phyloP scores from a whole-genome alignment of 2,888 invertebrate genomes.

The Tubulanus polymorphus region DNA sequence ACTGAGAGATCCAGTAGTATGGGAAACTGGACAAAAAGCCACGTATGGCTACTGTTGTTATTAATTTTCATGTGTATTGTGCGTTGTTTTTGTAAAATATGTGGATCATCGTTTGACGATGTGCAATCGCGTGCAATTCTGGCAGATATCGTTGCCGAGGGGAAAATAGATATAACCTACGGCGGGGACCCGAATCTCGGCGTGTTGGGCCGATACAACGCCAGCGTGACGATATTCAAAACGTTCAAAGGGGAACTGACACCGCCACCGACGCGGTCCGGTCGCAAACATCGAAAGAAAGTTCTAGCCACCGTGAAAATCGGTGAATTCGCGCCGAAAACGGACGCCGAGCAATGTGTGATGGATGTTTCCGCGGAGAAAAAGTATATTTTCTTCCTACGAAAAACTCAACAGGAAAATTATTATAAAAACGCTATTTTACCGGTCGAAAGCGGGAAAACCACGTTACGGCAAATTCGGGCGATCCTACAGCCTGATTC shows the following conservation, averaged over 20 bases:
- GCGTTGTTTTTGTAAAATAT: not conserved
- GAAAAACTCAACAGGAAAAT: not conserved
- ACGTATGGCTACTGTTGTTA: too few species aligned
- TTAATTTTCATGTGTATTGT: too few species aligned
- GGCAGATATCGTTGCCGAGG: not conserved
- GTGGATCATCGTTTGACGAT: not conserved
- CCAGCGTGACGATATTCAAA: not conserved
- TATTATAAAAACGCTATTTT: not conserved
- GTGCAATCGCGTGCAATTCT: not conserved
- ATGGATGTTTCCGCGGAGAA: not conserved
- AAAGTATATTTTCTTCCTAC: slow-evolving; percentile 2
- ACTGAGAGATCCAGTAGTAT: too few species aligned
- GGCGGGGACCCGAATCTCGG: not conserved
- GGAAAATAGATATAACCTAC: not conserved
- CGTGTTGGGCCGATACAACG: slow-evolving; percentile 4
- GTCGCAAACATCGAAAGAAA: not conserved
- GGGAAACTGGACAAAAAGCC: too few species aligned
- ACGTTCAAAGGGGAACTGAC: not conserved
- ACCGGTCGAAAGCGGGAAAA: not conserved
- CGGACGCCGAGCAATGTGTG: not conserved
- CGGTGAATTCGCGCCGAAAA: not conserved
- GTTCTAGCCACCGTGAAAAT: not conserved
- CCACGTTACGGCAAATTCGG: not conserved
- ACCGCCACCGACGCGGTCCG: too few species aligned
- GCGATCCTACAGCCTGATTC: not conserved